Evolutionary conservation across 2,888 invertebrate species (phyloP).

Genomic region (Meiosimyza platycephala): DNA sequence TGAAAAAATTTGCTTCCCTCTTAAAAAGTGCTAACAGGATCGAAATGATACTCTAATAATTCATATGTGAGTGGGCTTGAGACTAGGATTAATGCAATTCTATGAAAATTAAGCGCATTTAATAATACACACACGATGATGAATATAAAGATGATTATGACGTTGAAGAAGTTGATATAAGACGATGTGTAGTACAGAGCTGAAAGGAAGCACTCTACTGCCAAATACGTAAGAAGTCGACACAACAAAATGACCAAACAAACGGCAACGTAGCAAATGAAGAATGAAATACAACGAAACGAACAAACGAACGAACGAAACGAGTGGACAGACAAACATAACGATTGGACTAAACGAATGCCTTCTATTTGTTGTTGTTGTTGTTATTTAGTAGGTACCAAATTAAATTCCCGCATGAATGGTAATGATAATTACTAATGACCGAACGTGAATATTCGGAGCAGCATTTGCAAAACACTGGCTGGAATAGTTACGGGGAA

Average conservation of each 20-base stretch:
- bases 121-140: constrained; percentile 22
- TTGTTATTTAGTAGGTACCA: constrained; percentile 38
- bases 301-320: constrained; percentile 4
- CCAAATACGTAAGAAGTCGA: background rate
- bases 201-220: background rate
- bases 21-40: constrained; percentile 6
- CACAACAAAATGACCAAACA: background rate
- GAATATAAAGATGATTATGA: constrained; percentile 22
- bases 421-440: constrained; percentile 53
- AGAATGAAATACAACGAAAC: constrained; percentile 7
- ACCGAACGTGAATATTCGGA: constrained; percentile 41
- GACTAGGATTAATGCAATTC: constrained; percentile 30
- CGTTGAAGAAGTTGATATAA: constrained; percentile 18
- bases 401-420: constrained; percentile 51
- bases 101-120: constrained; percentile 29
- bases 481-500: background rate
- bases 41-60: background rate
- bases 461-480: constrained; percentile 4
- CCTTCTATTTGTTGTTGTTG: constrained; percentile 26
- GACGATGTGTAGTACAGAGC: background rate
- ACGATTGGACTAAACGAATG: background rate
- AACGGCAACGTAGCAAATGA: background rate
- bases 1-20: background rate
- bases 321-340: background rate
- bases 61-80: constrained; percentile 20